A percentile compares a stretch with the other conserved stretches of the same genome.
phyloP scores from a whole-genome alignment of 2,113 vertebrate genomes.

The Sitta europaea region DNA sequence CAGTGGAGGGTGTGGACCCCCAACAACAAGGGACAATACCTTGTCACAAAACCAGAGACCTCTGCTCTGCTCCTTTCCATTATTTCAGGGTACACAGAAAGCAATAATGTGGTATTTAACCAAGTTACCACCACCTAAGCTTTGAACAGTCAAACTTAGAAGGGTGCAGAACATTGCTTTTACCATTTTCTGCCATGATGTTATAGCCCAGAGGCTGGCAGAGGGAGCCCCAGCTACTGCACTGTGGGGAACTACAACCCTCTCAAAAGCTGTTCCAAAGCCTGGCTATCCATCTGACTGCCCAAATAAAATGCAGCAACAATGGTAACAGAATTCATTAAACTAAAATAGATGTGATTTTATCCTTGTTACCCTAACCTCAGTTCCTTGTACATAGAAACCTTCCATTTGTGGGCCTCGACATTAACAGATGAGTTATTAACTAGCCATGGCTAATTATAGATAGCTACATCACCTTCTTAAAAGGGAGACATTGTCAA shows the following conservation, averaged over 20 bases:
- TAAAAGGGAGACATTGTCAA: constrained; percentile 40
- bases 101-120: background rate
- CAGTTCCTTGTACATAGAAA: constrained; percentile 10
- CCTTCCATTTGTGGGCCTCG: constrained; percentile 27
- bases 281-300: constrained; percentile 15
- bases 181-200: background rate
- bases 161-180: background rate
- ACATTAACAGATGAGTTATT: constrained; percentile 59
- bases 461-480: constrained; percentile 45
- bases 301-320: constrained; percentile 22
- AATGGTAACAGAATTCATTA: constrained; percentile 39
- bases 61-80: background rate
- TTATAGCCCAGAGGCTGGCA: background rate
- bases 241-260: background rate
- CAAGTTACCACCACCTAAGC: background rate
- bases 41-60: background rate
- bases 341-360: constrained; percentile 24
- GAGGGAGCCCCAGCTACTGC: background rate
- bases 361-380: constrained; percentile 38
- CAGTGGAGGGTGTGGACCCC: background rate
- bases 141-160: background rate
- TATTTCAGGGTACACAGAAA: background rate
- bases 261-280: background rate
- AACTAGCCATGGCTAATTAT: constrained; percentile 59
- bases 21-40: background rate